Evolutionary conservation across 1,140 invertebrate genomes (phyloP).

Genomic region (Dolichoris vasculosae): DNA sequence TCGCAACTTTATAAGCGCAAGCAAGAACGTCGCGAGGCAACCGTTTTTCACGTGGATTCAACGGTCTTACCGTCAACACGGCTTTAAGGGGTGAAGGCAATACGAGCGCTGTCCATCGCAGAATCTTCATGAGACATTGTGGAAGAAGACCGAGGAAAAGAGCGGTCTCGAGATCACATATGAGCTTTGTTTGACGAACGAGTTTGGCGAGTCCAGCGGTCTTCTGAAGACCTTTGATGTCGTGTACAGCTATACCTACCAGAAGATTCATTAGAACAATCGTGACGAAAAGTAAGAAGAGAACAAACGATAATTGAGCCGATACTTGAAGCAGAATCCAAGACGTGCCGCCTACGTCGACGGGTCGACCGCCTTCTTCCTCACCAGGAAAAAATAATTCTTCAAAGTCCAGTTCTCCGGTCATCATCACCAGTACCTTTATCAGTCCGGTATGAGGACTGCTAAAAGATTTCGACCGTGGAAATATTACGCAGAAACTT

Average conservation of each 20-base stretch:
- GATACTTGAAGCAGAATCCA: slow-evolving; percentile 80
- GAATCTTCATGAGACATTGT: slow-evolving; percentile 79
- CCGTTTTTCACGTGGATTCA: slow-evolving; percentile 86
- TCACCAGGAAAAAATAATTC: slow-evolving; percentile 77
- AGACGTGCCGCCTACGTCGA: slow-evolving; percentile 62
- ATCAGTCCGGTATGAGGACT: slow-evolving; percentile 87
- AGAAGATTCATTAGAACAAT: slow-evolving; percentile 88
- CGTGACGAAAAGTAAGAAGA: slow-evolving; percentile 85
- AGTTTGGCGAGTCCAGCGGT: slow-evolving; percentile 84
- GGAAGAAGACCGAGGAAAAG: slow-evolving; percentile 83
- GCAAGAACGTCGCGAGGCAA: slow-evolving; percentile 84
- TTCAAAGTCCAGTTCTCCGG: slow-evolving; percentile 86
- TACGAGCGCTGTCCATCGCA: slow-evolving; percentile 84
- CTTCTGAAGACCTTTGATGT: slow-evolving; percentile 86
- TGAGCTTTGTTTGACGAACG: slow-evolving; percentile 85
- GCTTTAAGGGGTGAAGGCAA: slow-evolving; percentile 85
- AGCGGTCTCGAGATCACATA: slow-evolving; percentile 83
- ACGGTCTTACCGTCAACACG: slow-evolving; percentile 84
- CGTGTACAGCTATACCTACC: slow-evolving; percentile 86
- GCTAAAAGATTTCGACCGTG: slow-evolving; percentile 84
- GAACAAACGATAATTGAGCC: slow-evolving; percentile 82
- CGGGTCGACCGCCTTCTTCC: slow-evolving; percentile 78
- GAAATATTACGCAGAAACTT: slow-evolving; percentile 90
- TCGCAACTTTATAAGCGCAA: slow-evolving; percentile 84
- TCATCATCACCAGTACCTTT: slow-evolving; percentile 89